Base-by-base conservation (phyloP, 2,113 vertebrate species). In the Chrysemys picta region DNA sequence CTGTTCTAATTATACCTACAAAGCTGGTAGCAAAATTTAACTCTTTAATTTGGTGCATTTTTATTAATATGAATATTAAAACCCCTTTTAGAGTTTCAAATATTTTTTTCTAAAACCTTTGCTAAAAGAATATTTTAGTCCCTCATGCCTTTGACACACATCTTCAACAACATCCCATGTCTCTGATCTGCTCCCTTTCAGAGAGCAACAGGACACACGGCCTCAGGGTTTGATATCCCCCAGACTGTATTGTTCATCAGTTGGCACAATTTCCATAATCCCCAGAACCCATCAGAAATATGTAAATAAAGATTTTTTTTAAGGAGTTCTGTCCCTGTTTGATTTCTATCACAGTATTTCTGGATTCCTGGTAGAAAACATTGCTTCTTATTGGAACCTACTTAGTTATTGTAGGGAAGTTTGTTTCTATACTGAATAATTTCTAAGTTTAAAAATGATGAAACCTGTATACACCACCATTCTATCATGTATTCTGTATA, bases 41-140 rank as follows among this genome's bases (percentile, higher is more conserved):
- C 31, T 17, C 59, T 84, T 88, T 78, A 47, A 45, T 47, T 27
- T n/a, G 50, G 19, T 82, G 5, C 4, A 56, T 88, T 96, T 94
- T 82, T 90, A 84, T 95, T 85, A 69, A 8, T 56, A 78, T 75
- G 38, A 62, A 56, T 91, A 89, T 91, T 89, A 92, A 92, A 93
- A 92, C 86, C 59, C 1, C 45, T 88, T 11, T 59, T 79, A 57
- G 57, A 79, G 45, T 89, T 96, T 78, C 10, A 2, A 80, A 91
- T 85, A 4, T 85, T 85, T 79, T 53, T 47, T 78, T 88, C 5
- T 76, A 91, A 31, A 56, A 35, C 25, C 80, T 27, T 82, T 82
- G 2, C 2, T 84, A 54, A 84, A 87, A 22, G 22, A 17, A 76
- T 56, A n/a, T 38, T 69, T 87, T 59, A 90, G 76, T 10, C 29